Percentiles rank a stretch among this genome's conserved stretches.
Evolutionary conservation across 53 echinoderm and acorn worm species (phyloP).

Genomic region (Apostichopus leukothele): DNA sequence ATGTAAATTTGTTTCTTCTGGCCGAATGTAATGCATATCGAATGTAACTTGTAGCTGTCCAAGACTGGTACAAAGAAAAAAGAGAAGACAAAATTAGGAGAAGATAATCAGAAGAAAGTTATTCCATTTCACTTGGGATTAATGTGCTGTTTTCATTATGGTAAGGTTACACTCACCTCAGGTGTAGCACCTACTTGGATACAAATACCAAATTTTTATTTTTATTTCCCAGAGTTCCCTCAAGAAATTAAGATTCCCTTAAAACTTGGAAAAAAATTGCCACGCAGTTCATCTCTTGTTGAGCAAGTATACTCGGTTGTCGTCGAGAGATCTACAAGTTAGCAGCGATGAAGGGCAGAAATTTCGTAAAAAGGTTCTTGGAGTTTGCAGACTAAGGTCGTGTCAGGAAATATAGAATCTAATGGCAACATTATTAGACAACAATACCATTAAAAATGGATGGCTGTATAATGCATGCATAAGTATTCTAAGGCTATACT

Average conservation of each 20-base stretch:
- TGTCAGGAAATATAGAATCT: no score
- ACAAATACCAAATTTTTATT: background rate
- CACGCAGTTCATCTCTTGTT: no score
- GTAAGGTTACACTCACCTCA: background rate
- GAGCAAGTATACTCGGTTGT: no score
- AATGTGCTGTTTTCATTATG: background rate
- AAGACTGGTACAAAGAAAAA: background rate
- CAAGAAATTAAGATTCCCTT: background rate
- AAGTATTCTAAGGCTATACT: no score
- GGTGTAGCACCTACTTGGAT: background rate
- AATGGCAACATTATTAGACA: no score
- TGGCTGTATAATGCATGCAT: no score
- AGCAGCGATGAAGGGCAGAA: no score
- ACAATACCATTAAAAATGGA: no score
- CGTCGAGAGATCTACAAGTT: no score
- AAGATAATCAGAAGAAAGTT: background rate
- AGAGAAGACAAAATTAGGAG: background rate
- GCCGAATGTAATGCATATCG: background rate
- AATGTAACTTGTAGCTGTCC: background rate
- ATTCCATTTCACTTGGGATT: background rate
- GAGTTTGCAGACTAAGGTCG: no score
- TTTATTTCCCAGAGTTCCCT: background rate
- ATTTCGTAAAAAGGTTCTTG: no score
- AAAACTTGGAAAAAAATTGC: no score
- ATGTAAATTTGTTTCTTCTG: background rate